Conservation (phyloP, 2,888 invertebrate genomes). For the Pristionchus entomophagus region DNA sequence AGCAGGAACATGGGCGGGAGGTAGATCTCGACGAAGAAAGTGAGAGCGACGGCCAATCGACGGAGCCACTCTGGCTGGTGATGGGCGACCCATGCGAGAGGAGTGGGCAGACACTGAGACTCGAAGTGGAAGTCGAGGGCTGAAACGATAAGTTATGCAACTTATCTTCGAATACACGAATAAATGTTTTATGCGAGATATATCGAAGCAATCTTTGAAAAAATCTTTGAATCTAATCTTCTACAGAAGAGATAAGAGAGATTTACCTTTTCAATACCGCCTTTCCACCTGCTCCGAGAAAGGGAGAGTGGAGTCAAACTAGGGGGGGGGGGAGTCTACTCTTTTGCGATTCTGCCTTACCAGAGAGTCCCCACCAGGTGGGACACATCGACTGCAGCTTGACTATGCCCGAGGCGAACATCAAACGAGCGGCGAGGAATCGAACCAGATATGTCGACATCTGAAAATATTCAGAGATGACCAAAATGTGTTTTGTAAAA, state of each 20-base stretch:
- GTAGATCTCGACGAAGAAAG: constrained; percentile 82
- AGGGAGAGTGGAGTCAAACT: too few relatives aligned
- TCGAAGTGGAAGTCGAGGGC: constrained; percentile 83
- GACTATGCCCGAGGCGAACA: constrained; percentile 84
- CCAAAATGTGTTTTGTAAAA: too few relatives aligned
- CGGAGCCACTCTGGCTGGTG: constrained; percentile 82
- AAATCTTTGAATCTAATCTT: too few relatives aligned
- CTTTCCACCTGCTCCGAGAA: too few relatives aligned
- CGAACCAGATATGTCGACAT: constrained; percentile 73
- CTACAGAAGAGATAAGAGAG: too few relatives aligned
- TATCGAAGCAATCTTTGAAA: too few relatives aligned
- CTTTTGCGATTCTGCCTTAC: constrained; percentile 77
- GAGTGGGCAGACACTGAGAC: constrained; percentile 85
- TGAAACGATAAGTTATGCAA: constrained; percentile 58
- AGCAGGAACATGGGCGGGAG: constrained; percentile 85
- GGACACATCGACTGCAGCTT: constrained; percentile 85
- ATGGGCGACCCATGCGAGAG: constrained; percentile 84
- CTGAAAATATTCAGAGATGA: constrained; percentile 30
- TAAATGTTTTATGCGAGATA: too few relatives aligned
- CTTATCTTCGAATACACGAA: too few relatives aligned
- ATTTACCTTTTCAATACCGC: too few relatives aligned
- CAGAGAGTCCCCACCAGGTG: constrained; percentile 86
- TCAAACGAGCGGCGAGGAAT: constrained; percentile 85
- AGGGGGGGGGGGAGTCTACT: too few relatives aligned
- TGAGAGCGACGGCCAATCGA: constrained; percentile 80